Base-by-base conservation (phyloP, 64 coral and sea anemone genomes). In the Porites australiensis region DNA sequence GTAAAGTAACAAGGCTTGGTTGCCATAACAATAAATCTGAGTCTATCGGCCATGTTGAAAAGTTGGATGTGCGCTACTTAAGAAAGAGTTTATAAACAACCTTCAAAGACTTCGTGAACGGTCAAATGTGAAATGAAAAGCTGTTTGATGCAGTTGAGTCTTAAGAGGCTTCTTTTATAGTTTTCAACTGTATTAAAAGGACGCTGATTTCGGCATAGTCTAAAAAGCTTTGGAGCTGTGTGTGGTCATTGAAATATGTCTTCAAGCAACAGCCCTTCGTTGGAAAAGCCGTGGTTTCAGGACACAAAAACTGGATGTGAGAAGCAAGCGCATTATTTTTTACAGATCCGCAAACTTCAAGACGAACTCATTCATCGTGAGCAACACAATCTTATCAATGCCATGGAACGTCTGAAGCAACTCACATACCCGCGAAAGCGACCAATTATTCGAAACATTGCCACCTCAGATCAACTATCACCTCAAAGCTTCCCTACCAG, bases 291-390 rank as follows among this genome's bases (percentile, higher is more conserved):
- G 48, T 99, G 98, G 98, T 99, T 99, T 85, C 98, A 99, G 64
- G 98, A 99, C 58, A 54, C 70, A 19, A 93, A 79, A 72, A 88
- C 87, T 71, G 88, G 91, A 57, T 94, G 89, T 18, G 98, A 99
- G 61, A 99, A 96, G 63, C 98, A 99, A 88, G 87, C 98, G 19
- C 76, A 88, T 52, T 99, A 99, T 77, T 99, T 99, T 88, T 64
- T 93, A 51, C 82, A 87, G 76, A 96, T 99, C 44, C 82, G 92
- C 43, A 96, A 95, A 78, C 89, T 96, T 57, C 94, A 99, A 69
- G 85, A 96, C 22, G 91, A 99, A 84, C 69, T 99, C 11, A 96
- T 99, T 14, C 74, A 82, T 16, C 75, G 92, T 8, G 98, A 99
- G 81, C 98, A 99, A 74, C 94, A 96, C 70, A 96, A 99, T 59